These are phyloP conservation scores for Homarus americanus DNA, from an alignment of 1,140 invertebrate genomes.

Conservation along the genomic window DNA sequence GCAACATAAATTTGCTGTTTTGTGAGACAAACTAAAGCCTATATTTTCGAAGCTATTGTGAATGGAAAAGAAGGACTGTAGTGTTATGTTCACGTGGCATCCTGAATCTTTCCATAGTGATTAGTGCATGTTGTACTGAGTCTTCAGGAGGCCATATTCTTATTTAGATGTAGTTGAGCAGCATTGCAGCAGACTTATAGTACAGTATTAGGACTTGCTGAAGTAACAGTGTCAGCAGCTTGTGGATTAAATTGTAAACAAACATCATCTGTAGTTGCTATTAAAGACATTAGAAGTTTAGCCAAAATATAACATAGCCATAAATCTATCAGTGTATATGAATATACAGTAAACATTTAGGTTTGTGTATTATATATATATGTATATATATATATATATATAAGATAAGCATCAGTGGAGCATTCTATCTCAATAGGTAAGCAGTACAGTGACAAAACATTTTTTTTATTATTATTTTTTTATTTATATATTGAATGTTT, in stretches of 20 bases:
- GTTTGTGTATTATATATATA: neutral
- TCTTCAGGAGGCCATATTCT: conserved; percentile 26
- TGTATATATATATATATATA: neutral
- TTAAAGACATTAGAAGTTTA: conserved; percentile 8
- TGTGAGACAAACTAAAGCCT: conserved; percentile 4
- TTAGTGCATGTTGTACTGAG: conserved; percentile 60
- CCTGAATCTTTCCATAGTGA: conserved; percentile 44
- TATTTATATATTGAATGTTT: neutral
- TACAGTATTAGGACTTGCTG: conserved; percentile 35
- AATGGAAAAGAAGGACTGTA: conserved; percentile 57
- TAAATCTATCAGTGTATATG: neutral
- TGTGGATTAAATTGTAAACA: neutral
- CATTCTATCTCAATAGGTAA: neutral
- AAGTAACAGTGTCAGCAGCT: neutral
- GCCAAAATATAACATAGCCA: neutral
- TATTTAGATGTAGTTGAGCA: conserved; percentile 42
- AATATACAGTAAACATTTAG: neutral
- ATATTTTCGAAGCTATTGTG: conserved; percentile 34
- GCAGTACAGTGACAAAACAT: neutral
- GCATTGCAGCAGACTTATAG: conserved; percentile 23
- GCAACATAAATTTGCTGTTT: conserved; percentile 21
- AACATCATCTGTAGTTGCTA: neutral
- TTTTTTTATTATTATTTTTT: neutral
- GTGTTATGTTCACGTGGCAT: conserved; percentile 55
- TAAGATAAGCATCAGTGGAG: neutral